phyloP scores from a whole-genome alignment of 2,113 vertebrate species.

The Gyps fulvus region DNA sequence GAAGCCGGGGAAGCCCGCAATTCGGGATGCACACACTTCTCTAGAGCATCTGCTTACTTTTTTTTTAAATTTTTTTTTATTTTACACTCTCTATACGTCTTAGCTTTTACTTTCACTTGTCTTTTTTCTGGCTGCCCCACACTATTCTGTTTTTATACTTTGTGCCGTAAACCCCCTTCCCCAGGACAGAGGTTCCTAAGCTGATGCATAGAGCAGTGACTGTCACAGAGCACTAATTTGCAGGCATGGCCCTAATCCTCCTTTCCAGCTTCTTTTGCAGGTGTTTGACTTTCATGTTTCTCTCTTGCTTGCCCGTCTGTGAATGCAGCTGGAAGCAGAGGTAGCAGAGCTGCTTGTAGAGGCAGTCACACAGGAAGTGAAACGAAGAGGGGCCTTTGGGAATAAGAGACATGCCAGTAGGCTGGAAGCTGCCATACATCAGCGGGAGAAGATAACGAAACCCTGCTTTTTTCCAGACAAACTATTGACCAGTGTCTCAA shows the following conservation, averaged over 20 bases:
- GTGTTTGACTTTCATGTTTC: not conserved
- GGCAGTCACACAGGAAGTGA: slow-evolving; percentile 13
- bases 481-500: not conserved
- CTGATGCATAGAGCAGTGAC: accelerated
- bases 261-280: not conserved
- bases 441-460: not conserved
- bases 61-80: no score
- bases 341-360: not conserved
- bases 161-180: not conserved
- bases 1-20: not conserved
- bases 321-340: not conserved
- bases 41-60: not conserved
- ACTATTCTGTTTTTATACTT: not conserved
- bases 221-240: accelerated
- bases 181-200: not conserved
- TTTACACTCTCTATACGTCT: not conserved
- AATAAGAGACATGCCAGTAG: not conserved
- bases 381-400: not conserved
- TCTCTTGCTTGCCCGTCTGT: not conserved
- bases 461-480: not conserved
- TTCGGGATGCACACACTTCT: not conserved
- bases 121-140: not conserved
- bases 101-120: not conserved
- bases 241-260: not conserved
- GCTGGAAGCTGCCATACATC: not conserved